Conservation (phyloP, 2,888 invertebrate species). For the Troilus luridus region DNA sequence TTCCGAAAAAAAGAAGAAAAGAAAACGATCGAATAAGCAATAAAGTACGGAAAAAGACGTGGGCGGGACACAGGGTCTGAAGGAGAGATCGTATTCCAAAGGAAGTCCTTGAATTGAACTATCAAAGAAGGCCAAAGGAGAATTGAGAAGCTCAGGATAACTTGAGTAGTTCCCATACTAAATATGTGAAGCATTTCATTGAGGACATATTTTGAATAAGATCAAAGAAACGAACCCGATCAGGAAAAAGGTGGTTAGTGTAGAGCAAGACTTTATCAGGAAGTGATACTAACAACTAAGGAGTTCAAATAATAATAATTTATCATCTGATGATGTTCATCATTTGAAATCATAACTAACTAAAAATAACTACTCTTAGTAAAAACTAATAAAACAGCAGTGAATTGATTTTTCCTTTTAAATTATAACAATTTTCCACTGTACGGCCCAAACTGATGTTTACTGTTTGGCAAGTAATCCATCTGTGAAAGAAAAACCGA, state of each 20-base stretch:
- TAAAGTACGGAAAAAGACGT: background rate
- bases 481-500: too few relatives aligned
- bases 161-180: background rate
- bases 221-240: slow-evolving; percentile 8
- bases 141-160: background rate
- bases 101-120: background rate
- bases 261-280: background rate
- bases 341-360: too few relatives aligned
- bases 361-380: too few relatives aligned
- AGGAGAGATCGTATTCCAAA: background rate
- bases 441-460: too few relatives aligned
- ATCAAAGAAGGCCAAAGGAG: slow-evolving; percentile 6
- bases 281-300: background rate
- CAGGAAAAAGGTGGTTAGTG: background rate
- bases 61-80: background rate
- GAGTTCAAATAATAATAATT: background rate
- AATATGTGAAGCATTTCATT: background rate
- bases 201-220: background rate
- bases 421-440: too few relatives aligned
- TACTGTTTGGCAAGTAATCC: too few relatives aligned
- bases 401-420: too few relatives aligned
- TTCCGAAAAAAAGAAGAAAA: background rate
- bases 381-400: too few relatives aligned
- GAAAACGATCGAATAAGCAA: background rate
- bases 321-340: background rate